Evolutionary conservation across 2,888 invertebrate genomes (phyloP).

Genomic region (Notodonta dromedarius): DNA sequence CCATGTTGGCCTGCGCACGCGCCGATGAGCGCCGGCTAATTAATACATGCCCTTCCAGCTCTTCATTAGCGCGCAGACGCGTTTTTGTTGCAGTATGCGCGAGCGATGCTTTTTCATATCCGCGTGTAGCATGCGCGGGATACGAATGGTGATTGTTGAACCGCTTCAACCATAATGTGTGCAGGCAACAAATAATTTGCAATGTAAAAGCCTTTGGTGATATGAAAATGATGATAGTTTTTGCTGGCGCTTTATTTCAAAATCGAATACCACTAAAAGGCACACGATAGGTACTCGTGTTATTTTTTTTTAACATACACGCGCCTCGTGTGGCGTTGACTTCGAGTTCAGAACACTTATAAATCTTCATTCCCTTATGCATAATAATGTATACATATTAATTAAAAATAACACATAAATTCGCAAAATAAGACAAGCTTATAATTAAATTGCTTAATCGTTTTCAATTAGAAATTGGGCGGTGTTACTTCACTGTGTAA

Average conservation of each 20-base stretch:
- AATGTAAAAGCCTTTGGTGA: background rate
- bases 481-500: background rate
- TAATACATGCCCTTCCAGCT: slow-evolving; percentile 73
- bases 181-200: background rate
- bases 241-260: background rate
- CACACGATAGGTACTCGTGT: background rate
- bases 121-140: slow-evolving; percentile 24
- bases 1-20: slow-evolving; percentile 61
- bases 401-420: slow-evolving; percentile 4
- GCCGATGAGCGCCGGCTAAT: slow-evolving; percentile 67
- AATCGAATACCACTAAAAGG: slow-evolving; percentile 5
- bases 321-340: background rate
- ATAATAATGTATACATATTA: background rate
- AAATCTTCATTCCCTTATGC: slow-evolving; percentile 2
- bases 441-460: slow-evolving; percentile 2
- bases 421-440: slow-evolving; percentile 1
- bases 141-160: slow-evolving; percentile 18
- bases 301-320: background rate
- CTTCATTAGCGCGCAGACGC: slow-evolving; percentile 73
- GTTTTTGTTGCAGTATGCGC: slow-evolving; percentile 57
- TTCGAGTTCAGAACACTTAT: background rate
- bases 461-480: slow-evolving; percentile 3
- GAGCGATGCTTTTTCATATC: slow-evolving; percentile 35
- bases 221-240: slow-evolving; percentile 2
- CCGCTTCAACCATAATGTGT: background rate